Evolutionary conservation across 1,140 invertebrate species (phyloP).

Genomic region (Amphibalanus amphitrite): DNA sequence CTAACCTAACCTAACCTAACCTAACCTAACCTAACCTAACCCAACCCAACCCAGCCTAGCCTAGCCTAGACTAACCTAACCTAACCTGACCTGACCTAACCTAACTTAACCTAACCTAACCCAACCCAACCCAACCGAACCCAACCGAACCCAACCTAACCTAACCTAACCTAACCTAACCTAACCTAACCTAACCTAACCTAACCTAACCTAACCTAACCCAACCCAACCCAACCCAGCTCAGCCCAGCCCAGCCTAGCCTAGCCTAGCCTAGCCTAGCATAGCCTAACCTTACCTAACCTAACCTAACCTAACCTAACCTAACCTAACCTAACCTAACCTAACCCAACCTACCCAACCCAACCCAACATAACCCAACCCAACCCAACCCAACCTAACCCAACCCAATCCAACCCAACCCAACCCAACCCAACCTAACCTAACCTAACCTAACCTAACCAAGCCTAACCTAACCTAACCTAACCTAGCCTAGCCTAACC

Average conservation of each 20-base stretch:
- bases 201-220: conserved; percentile 20
- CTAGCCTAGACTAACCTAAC: no score
- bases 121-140: conserved; percentile 18
- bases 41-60: conserved; percentile 8
- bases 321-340: not conserved
- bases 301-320: conserved; percentile 12
- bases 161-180: conserved; percentile 11
- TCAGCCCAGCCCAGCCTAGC: conserved; percentile 12
- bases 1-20: conserved; percentile 14
- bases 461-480: no score
- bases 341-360: no score
- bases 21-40: conserved; percentile 9
- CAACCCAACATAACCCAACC: no score
- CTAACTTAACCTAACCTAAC: conserved; percentile 16
- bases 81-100: conserved; percentile 17
- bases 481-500: conserved; percentile 10
- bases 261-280: no score
- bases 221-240: conserved; percentile 17
- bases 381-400: conserved; percentile 4
- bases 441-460: no score
- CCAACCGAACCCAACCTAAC: conserved; percentile 17
- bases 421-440: conserved; percentile 8
- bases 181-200: conserved; percentile 19
- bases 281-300: conserved; percentile 14
- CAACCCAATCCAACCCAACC: conserved; percentile 10